Evolutionary conservation across 2,797 vertebrate genomes (phyloP).

Genomic region (Sylvilagus floridanus): DNA sequence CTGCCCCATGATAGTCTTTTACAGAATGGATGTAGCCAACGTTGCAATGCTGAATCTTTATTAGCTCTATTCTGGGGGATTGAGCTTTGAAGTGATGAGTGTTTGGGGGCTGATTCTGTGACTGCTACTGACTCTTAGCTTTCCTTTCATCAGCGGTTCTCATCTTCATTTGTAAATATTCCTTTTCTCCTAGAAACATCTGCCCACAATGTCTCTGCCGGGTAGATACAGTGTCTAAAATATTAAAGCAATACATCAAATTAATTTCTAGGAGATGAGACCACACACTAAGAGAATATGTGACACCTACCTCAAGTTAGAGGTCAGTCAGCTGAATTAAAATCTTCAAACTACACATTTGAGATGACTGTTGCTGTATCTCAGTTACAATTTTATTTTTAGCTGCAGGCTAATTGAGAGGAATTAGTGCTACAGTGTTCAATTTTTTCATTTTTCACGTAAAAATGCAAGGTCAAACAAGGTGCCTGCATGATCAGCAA

Average conservation of each 20-base stretch:
- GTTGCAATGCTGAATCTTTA: not conserved
- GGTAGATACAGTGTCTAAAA: slow-evolving; percentile 43
- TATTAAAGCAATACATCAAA: slow-evolving; percentile 63
- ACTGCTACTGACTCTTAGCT: not conserved
- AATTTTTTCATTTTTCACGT: not conserved
- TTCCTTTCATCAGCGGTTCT: slow-evolving; percentile 33
- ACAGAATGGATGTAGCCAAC: slow-evolving; percentile 22
- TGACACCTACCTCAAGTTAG: not conserved
- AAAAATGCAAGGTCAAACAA: not conserved
- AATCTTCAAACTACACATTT: slow-evolving; percentile 20
- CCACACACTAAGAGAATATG: not conserved
- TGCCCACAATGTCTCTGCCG: not conserved
- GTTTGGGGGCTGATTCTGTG: slow-evolving; percentile 7
- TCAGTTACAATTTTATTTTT: slow-evolving; percentile 51
- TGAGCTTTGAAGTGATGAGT: slow-evolving; percentile 25
- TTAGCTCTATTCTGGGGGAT: slow-evolving; percentile 1
- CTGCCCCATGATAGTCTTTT: slow-evolving; percentile 1
- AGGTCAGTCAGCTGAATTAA: not conserved
- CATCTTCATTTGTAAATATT: slow-evolving; percentile 22
- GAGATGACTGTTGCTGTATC: slow-evolving; percentile 11
- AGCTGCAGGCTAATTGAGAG: not conserved
- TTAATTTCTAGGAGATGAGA: slow-evolving; percentile 54
- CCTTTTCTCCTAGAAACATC: slow-evolving; percentile 3
- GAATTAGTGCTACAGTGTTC: not conserved
- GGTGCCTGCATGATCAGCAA: slow-evolving; percentile 23